Base-by-base conservation (phyloP, 2,113 vertebrate species). In the Motacilla tschutschensis region DNA sequence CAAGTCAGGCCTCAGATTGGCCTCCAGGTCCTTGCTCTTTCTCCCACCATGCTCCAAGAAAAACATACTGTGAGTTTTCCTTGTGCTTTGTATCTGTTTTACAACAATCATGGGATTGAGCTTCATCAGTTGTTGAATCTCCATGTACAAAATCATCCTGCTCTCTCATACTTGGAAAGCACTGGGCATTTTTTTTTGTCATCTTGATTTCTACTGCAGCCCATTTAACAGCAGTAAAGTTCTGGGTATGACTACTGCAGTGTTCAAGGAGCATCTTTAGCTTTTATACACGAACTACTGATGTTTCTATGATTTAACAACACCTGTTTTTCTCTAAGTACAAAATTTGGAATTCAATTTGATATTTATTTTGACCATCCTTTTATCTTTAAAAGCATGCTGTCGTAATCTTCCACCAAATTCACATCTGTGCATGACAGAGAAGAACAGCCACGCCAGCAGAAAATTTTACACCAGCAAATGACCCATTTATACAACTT, bases 1-100 rank as follows among this genome's bases (percentile, higher is more conserved):
- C 72, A 79, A 51, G 67, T 94, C 76, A 87, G 40, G 59, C 55
- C 70, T 90, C 86, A 59, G 18, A 69, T 1, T 88, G 70, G 83
- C 75, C 85, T 85, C 60, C 63, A 88, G 75, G 86, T 86, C 76
- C 72, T 91, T 91, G 86, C 72, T 90, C 76, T 66, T 83, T 88
- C 53, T 85, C 87, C 76, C 64, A 5, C 29, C 26, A 24, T 0
- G 26, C 46, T 91, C 93, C 88, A 90, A 91, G 69, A 86, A 87
- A 88, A 93, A 93, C 76, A 82, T 4, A 58, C 40, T 28, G 28
- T 7, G 29, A 86, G 35, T 87, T 82, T 77, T 79, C 63, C 53
- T 78, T 84, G 57, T 6, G 19, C 16, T 83, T 84, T 47, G 20
- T 54, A 70, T 72, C 78, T 54, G 7, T 66, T 81, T 88, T 73